Evolutionary conservation across 2,888 invertebrate species (phyloP), one percentile per base, ranked within the genome.

Genomic region (Andrena praecox): DNA sequence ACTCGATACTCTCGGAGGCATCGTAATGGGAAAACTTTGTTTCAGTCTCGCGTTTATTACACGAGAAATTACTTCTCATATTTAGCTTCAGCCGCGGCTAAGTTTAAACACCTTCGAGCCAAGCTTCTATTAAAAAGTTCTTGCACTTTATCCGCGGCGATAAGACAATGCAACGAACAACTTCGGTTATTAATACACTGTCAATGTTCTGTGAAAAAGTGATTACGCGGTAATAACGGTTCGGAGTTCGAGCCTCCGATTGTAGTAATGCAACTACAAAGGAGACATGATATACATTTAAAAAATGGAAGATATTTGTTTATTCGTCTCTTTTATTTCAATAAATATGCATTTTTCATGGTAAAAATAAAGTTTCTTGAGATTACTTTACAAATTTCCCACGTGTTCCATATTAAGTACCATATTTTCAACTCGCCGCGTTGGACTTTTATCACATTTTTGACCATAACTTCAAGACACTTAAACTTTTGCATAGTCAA

Each of bases 11-110:
- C 29, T 10, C 35, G 16, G 42, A 70, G n/a, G 35, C 29, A 33
- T 35, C 24, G 48, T 71, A 76, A 76, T 63, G 63, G 70, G 60
- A 62, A 70, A 76, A 70, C 31, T 76, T 76, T 63, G 31, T 29
- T 70, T 20, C 76, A 24, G 20, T 42, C 20, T 29, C 29, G 29
- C 60, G 27, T 70, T 35, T 24, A 62, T 76, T 62, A 70, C 29
- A 42, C n/a, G 10, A 42, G 64, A 64, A 54, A 73, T 54, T 73
- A 54, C 54, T 64, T 29, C 27, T 64, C 72, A 20, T 35, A 64
- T 64, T n/a, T 54, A 64, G 3, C 10, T 54, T 10, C n/a, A 16
- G 4, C n/a, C 68, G 10, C 12, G 42, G 33, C n/a, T 24, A 63
- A 33, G 33, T 72, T 33, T 52, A 33, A 52, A 24, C 27, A 52